phyloP scores from a whole-genome alignment of 1,140 invertebrate genomes.

The Philopotamus ludificatus region DNA sequence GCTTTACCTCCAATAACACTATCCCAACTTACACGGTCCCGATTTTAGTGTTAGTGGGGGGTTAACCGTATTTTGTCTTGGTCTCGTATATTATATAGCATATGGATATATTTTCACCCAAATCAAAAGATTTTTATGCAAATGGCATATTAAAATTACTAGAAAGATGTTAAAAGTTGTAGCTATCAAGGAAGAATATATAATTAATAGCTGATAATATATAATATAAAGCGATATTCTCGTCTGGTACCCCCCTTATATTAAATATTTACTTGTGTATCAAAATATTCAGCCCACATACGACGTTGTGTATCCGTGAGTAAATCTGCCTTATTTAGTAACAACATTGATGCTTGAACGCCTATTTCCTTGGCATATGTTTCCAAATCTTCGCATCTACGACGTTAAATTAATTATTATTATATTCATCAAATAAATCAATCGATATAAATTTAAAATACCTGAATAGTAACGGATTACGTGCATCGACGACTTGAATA shows the following conservation, averaged over 20 bases:
- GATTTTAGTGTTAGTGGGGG: too few relatives aligned
- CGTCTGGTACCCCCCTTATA: background rate
- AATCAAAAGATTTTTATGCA: too few relatives aligned
- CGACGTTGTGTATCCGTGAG: conserved; percentile 78
- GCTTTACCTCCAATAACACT: too few relatives aligned
- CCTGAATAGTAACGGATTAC: conserved; percentile 93
- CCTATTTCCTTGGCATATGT: conserved; percentile 87
- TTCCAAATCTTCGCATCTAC: conserved; percentile 86
- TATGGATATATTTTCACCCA: background rate
- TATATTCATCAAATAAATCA: background rate
- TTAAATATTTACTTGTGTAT: conserved; percentile 50
- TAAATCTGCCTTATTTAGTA: conserved; percentile 98
- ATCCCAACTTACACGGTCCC: too few relatives aligned
- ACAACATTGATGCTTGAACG: conserved; percentile 69
- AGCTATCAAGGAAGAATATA: too few relatives aligned
- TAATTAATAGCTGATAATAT: background rate
- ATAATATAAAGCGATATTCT: background rate
- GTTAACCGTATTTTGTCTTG: too few relatives aligned
- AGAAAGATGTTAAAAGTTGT: too few relatives aligned
- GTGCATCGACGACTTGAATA: conserved; percentile 94
- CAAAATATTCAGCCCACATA: conserved; percentile 88
- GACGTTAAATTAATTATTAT: background rate
- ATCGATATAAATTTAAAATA: conserved; percentile 26
- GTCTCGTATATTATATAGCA: too few relatives aligned
- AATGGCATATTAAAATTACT: too few relatives aligned